Base-by-base conservation (phyloP, 2,797 vertebrate species). In the Poeciliopsis presidionis region DNA sequence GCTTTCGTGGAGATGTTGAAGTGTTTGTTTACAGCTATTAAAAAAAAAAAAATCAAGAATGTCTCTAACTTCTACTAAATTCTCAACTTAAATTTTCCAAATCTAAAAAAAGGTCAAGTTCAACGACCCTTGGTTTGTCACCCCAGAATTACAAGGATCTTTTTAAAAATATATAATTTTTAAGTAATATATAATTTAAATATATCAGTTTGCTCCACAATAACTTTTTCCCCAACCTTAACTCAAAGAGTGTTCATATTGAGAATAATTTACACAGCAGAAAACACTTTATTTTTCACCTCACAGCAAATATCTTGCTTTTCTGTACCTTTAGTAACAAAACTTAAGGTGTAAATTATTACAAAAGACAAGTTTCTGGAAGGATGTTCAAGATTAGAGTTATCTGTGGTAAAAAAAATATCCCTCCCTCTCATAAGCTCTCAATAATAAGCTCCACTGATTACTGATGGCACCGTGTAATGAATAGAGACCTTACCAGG, bases 401-500 rank as follows among this genome's bases (percentile, higher is more conserved):
- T 85, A 84, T 86, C 71, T 76, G 71, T 45, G 85, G 72, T 87
- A 76, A 86, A 33, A 33, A 30, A 91, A 90, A 88, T 91, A 88
- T 84, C 87, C 86, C 78, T 74, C 81, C 80, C 77, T 41, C 87
- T 89, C 81, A 70, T 81, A 79, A 14, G 59, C 77, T 85, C 83
- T 72, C 81, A 81, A 82, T 92, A 87, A 89, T 86, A 92, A 88
- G 88, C 92, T 86, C 80, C 75, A 85, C 86, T 91, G 88, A 92
- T 91, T 91, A 87, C 90, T 91, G 85, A 87, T 87, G 86, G 89
- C 87, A 81, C 88, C 85, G 77, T 79, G 84, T 91, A 88, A 93
- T 90, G 90, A 93, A 90, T 88, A 90, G 93, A 95, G 90, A 91
- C 87, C 83, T 91, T 63, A 87, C n/a, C 82, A 78, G 84, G 89